Base-by-base conservation (phyloP, 2,888 invertebrate species). In the Caenorhabditis sp. region DNA sequence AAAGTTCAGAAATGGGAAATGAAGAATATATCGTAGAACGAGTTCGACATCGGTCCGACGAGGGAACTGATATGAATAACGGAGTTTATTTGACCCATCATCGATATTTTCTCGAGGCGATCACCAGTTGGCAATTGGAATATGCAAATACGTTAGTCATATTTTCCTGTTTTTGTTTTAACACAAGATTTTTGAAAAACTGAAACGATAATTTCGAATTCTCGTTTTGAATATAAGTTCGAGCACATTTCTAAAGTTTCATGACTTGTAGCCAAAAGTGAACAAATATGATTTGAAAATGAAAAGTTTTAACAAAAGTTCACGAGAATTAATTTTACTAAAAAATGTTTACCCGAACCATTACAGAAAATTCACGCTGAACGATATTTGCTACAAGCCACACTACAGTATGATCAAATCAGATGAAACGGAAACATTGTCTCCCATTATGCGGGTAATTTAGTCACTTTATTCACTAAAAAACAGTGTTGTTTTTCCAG, bases 311-410 rank as follows among this genome's bases (percentile, higher is more conserved):
- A n/a, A n/a, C n/a, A n/a, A n/a, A n/a, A n/a, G n/a, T n/a, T n/a
- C n/a, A n/a, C n/a, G n/a, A n/a, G n/a, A n/a, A n/a, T n/a, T n/a
- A n/a, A n/a, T n/a, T n/a, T n/a, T n/a, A n/a, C n/a, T n/a, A n/a
- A n/a, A 59, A 51, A n/a, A 12, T 21, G 17, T 27, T 10, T 51
- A 31, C n/a, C n/a, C n/a, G n/a, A n/a, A n/a, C n/a, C n/a, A 31
- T 55, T 58, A 19, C 50, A 65, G 73, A 51, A 43, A 53, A 14
- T 73, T 59, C 49, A 37, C 61, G 0, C 10, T 68, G 6, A 72
- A 65, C 37, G 72, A 72, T 19, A 27, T 72, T 26, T 72, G 72
- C 54, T 72, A n/a, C 49, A 72, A 72, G 26, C 72, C 72, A 12
- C 72, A 68, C 19, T n/a, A 12, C 36, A 58, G 63, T 1, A 36